These are phyloP conservation scores for Ochropleura plecta DNA, from an alignment of 2,888 invertebrate genomes.

Conservation along the genomic window DNA sequence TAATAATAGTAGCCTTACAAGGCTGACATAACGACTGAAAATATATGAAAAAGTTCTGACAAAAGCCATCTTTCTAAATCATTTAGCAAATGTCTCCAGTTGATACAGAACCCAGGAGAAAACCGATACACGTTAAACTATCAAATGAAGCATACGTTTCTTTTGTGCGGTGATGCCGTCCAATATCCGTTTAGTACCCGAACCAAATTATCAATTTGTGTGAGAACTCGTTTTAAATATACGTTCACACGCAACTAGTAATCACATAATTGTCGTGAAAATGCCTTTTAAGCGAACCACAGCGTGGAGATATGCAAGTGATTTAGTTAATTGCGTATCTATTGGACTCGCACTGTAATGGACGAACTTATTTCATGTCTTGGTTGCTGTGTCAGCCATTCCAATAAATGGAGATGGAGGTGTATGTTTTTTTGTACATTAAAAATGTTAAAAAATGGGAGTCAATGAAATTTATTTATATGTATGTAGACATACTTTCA, in stretches of 20 bases:
- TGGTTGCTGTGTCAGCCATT: conserved; percentile 78
- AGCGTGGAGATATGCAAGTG: conserved; percentile 21
- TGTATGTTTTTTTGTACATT: conserved; percentile 86
- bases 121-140: conserved; percentile 1
- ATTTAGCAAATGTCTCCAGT: not conserved
- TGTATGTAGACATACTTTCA: conserved; percentile 87
- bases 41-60: conserved; percentile 30
- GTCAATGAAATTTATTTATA: conserved; percentile 90
- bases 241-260: conserved; percentile 42
- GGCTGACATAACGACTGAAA: conserved; percentile 74
- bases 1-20: conserved; percentile 58
- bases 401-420: conserved; percentile 73
- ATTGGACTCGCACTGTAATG: conserved; percentile 19
- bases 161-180: conserved; percentile 46
- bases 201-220: conserved; percentile 21
- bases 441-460: conserved; percentile 83
- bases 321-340: conserved; percentile 31
- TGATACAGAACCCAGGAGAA: not conserved
- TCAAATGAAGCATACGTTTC: conserved; percentile 37
- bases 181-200: conserved; percentile 25
- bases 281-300: conserved; percentile 36
- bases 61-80: not conserved
- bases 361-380: conserved; percentile 54
- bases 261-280: conserved; percentile 36
- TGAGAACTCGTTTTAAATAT: conserved; percentile 45